phyloP scores from a whole-genome alignment of 1,140 invertebrate species.

The Anastrepha ludens region DNA sequence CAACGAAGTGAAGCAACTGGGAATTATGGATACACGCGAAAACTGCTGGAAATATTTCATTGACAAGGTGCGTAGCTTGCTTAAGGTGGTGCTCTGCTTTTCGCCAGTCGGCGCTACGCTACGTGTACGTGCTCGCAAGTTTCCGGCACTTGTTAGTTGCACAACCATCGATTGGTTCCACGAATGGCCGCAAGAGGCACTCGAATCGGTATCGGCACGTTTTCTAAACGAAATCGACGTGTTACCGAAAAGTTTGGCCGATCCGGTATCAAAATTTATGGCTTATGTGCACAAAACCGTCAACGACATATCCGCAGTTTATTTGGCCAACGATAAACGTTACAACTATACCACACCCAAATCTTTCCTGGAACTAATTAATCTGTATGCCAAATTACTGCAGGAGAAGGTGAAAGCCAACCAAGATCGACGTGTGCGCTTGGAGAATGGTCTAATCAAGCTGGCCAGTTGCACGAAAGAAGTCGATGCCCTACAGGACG shows the following conservation, averaged over 20 bases:
- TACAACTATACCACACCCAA: conserved; percentile 98
- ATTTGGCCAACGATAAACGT: conserved; percentile 89
- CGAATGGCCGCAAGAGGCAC: conserved; percentile 94
- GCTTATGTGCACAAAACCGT: conserved; percentile 92
- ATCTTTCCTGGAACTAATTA: conserved; percentile 95
- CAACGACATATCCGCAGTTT: conserved; percentile 88
- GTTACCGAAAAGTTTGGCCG: conserved; percentile 78
- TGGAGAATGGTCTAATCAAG: conserved; percentile 93
- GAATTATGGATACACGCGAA: conserved; percentile 89
- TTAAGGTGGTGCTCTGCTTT: conserved; percentile 92
- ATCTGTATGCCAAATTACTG: conserved; percentile 89
- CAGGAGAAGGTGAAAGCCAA: conserved; percentile 85
- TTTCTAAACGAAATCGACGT: conserved; percentile 87
- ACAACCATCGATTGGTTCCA: conserved; percentile 97
- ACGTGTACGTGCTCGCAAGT: conserved; percentile 89
- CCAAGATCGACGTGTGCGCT: conserved; percentile 84
- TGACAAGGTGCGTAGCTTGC: conserved; percentile 85
- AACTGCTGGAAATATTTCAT: conserved; percentile 98
- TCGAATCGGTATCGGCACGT: conserved; percentile 89
- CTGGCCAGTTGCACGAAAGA: conserved; percentile 88
- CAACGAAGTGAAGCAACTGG: conserved; percentile 85
- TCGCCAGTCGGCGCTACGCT: conserved; percentile 92
- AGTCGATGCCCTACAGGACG: conserved; percentile 80
- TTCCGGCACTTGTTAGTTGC: conserved; percentile 95
- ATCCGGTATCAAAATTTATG: conserved; percentile 90